phyloP scores from a whole-genome alignment of 2,113 vertebrate genomes.

The Pyrgilauda ruficollis region DNA sequence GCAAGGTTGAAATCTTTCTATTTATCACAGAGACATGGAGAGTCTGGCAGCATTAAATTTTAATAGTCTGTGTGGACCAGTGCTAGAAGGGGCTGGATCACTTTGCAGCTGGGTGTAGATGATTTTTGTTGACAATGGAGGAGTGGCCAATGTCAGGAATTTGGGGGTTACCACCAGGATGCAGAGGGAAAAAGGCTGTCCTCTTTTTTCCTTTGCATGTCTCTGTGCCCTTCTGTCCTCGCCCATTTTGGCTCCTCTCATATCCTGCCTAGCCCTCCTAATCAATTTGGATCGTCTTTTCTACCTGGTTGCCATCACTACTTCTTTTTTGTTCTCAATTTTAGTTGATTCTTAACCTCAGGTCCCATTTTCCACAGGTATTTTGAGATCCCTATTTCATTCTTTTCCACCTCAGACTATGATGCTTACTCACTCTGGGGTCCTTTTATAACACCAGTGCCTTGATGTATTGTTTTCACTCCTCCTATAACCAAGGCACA shows the following conservation, averaged over 20 bases:
- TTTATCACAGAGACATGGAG: conserved; percentile 14
- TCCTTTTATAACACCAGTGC: neutral
- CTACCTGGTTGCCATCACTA: neutral
- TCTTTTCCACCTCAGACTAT: neutral
- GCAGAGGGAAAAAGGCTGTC: neutral
- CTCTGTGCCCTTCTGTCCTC: neutral
- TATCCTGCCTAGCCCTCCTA: neutral
- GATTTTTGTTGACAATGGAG: neutral
- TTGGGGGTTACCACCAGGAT: neutral
- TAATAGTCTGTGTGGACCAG: neutral
- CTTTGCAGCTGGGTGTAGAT: neutral
- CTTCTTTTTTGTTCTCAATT: neutral
- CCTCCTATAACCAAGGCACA: neutral
- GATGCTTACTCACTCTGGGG: neutral
- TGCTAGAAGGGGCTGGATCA: neutral
- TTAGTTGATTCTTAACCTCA: neutral
- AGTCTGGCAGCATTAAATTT: conserved; percentile 18
- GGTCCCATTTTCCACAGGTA: neutral
- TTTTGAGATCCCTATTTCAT: neutral
- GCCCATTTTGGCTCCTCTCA: neutral
- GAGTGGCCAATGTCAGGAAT: neutral
- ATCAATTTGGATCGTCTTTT: neutral
- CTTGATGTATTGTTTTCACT: neutral
- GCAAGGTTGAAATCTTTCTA: conserved; percentile 25
- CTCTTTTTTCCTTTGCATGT: neutral